phyloP scores from a whole-genome alignment of 2,888 invertebrate species.

The Sinohyriopsis cumingii region DNA sequence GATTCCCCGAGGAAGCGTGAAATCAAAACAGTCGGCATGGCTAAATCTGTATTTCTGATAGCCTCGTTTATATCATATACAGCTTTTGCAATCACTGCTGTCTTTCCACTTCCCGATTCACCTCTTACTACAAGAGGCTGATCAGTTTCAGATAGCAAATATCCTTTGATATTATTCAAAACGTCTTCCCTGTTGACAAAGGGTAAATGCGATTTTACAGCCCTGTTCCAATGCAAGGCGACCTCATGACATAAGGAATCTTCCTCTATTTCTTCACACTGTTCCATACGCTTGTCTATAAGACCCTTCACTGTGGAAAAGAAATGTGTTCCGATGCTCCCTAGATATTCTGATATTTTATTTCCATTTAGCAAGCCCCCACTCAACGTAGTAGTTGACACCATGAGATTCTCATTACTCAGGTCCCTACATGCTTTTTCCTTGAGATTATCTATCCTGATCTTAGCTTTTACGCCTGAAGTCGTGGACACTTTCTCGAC shows the following conservation, averaged over 20 bases:
- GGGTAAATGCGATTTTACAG: conserved; percentile 27
- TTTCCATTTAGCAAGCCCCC: conserved; percentile 29
- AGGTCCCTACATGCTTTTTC: conserved; percentile 13
- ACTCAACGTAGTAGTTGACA: conserved; percentile 27
- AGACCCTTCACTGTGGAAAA: conserved; percentile 43
- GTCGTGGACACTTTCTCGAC: conserved; percentile 7
- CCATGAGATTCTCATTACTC: conserved; percentile 20
- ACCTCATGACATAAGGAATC: conserved; percentile 55
- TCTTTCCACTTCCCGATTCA: conserved; percentile 59
- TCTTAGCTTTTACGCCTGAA: conserved; percentile 12
- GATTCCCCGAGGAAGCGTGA: conserved; percentile 60
- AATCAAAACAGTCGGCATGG: conserved; percentile 44
- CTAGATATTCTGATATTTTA: conserved; percentile 42
- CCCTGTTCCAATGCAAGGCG: conserved; percentile 48
- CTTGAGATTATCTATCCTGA: conserved; percentile 12
- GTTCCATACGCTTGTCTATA: conserved; percentile 45
- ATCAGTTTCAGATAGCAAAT: conserved; percentile 49
- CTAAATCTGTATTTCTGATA: conserved; percentile 30
- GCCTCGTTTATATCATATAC: conserved; percentile 43
- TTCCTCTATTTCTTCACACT: conserved; percentile 23
- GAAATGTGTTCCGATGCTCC: conserved; percentile 46
- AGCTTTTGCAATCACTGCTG: conserved; percentile 58
- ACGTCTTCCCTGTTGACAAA: conserved; percentile 53
- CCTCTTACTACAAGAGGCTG: conserved; percentile 59
- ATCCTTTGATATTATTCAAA: conserved; percentile 46